phyloP scores from a whole-genome alignment of 2,888 invertebrate species.

The Pheosia tremula region DNA sequence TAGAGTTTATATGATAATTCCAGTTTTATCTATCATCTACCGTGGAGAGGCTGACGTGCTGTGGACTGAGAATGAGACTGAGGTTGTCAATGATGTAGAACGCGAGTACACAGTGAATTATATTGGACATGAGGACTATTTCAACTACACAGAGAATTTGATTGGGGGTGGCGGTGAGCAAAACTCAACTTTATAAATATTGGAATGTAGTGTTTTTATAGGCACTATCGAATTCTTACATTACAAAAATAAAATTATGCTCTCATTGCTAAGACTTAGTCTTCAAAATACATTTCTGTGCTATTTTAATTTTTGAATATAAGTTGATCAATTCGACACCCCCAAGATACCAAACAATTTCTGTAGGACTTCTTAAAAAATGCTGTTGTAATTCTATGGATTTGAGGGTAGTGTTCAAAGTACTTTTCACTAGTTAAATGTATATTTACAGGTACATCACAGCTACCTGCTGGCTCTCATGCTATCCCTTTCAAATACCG shows the following conservation, averaged over 20 bases:
- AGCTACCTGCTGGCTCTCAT: constrained; percentile 49
- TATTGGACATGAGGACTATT: constrained; percentile 57
- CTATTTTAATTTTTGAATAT: no score
- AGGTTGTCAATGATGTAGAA: constrained; percentile 43
- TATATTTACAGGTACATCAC: constrained; percentile 40
- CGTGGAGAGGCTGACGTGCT: constrained; percentile 58
- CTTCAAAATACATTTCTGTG: no score
- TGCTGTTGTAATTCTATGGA: no score
- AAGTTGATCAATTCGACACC: no score
- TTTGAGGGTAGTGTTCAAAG: no score
- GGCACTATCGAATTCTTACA: no score
- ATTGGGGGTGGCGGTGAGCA: constrained; percentile 54
- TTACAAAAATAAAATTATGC: no score
- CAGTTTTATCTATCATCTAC: constrained; percentile 54
- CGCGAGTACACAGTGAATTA: constrained; percentile 45
- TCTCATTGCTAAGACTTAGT: no score
- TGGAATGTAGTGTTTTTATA: no score
- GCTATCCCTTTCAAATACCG: constrained; percentile 56
- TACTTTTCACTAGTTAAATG: neutral
- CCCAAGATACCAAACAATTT: no score
- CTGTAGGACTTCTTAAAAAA: no score
- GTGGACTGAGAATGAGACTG: constrained; percentile 58
- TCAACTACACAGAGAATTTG: constrained; percentile 51
- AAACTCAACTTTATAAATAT: no score
- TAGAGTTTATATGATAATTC: neutral